phyloP scores from a whole-genome alignment of 2,888 invertebrate genomes.

The Polymixis flavicincta region DNA sequence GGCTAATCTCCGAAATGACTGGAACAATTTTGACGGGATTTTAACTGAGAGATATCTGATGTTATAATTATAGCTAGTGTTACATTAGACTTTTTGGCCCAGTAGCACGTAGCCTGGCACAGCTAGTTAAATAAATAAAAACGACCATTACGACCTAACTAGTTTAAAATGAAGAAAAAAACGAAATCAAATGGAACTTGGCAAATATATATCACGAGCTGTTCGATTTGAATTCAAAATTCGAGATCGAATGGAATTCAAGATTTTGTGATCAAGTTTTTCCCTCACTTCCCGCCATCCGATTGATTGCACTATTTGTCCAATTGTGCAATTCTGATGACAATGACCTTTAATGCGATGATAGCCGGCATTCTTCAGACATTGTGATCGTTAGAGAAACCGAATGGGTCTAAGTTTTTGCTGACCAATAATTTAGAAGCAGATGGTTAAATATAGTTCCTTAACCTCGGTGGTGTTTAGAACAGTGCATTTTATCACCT shows the following conservation, averaged over 20 bases:
- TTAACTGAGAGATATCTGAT: no score
- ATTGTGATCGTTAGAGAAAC: not conserved
- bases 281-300: not conserved
- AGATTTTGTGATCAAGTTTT: not conserved
- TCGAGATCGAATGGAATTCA: not conserved
- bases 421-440: not conserved
- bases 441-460: not conserved
- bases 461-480: not conserved
- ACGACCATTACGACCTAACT: not conserved
- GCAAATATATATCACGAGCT: not conserved
- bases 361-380: not conserved
- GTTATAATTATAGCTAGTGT: no score
- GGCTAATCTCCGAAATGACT: no score
- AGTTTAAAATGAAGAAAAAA: not conserved
- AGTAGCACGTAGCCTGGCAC: no score
- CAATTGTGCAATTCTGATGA: not conserved
- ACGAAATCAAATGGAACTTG: not conserved
- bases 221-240: not conserved
- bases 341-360: slow-evolving; percentile 9
- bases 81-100: no score
- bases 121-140: not conserved
- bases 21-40: no score
- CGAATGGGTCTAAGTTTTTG: not conserved
- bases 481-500: not conserved
- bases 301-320: not conserved